Evolutionary conservation across 2,797 vertebrate genomes (phyloP).

Genomic region (Chlorospingus semifuscus): DNA sequence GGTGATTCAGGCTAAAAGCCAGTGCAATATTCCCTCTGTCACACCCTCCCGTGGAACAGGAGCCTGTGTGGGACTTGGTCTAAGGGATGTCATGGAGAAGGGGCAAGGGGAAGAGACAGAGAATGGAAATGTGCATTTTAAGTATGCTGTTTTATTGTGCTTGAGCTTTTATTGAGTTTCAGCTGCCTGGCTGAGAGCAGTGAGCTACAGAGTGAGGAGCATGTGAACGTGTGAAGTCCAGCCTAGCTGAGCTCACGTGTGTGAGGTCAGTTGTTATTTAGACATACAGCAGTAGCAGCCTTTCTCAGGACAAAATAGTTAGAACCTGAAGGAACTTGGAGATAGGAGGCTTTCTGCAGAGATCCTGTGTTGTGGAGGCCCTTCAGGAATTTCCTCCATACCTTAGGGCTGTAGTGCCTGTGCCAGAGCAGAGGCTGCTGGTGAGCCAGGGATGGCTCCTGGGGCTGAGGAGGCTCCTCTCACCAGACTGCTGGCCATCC

Average conservation of each 20-base stretch:
- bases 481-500: background rate
- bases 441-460: fast-evolving
- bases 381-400: background rate
- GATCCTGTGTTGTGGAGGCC: background rate
- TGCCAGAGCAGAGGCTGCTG: background rate
- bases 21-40: background rate
- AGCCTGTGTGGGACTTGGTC: background rate
- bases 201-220: background rate
- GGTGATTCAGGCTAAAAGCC: background rate
- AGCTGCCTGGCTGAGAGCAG: background rate
- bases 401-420: background rate
- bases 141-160: background rate
- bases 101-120: background rate
- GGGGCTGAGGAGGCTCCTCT: background rate
- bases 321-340: background rate
- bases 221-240: background rate
- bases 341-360: background rate
- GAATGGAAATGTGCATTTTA: background rate
- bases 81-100: background rate
- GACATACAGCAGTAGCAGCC: fast-evolving
- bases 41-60: background rate
- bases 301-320: background rate
- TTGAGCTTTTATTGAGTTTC: background rate
- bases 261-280: background rate
- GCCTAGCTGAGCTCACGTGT: background rate